Percentiles rank a stretch among this genome's conserved stretches.
These are phyloP conservation scores for Morone chrysops DNA, from an alignment of 2,113 vertebrate species.

Conservation along the genomic window DNA sequence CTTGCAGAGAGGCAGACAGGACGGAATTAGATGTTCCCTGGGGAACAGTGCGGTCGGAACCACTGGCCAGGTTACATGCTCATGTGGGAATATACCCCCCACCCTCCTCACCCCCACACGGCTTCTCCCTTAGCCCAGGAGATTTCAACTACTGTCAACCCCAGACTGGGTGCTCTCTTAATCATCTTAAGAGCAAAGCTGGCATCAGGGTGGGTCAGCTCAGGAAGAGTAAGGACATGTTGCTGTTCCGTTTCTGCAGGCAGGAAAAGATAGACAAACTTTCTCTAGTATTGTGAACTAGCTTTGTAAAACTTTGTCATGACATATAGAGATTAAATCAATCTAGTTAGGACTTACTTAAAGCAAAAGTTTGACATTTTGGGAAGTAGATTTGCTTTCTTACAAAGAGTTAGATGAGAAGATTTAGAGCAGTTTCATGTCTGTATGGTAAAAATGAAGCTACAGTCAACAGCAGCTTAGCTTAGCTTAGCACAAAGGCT, in stretches of 20 bases:
- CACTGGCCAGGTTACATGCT: conserved; percentile 70
- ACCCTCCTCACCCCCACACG: conserved; percentile 16
- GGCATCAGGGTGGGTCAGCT: conserved; percentile 62
- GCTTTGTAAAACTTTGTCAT: not conserved
- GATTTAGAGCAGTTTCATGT: not conserved
- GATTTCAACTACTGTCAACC: conserved; percentile 75
- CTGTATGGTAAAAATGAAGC: not conserved
- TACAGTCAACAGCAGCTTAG: not conserved
- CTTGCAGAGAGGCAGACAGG: conserved; percentile 65
- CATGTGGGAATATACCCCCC: conserved; percentile 69
- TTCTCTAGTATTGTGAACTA: not conserved
- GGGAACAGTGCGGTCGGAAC: conserved; percentile 67
- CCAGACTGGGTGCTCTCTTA: conserved; percentile 71
- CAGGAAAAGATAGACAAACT: not conserved
- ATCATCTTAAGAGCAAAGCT: conserved; percentile 80
- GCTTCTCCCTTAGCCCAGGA: conserved; percentile 62
- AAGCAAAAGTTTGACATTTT: not conserved
- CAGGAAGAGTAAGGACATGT: conserved; percentile 48
- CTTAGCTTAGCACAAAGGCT: not conserved
- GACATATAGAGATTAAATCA: not conserved
- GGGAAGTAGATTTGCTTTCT: not conserved
- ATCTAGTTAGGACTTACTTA: too few species aligned
- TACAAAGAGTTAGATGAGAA: not conserved
- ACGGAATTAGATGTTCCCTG: conserved; percentile 63
- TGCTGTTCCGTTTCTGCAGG: conserved; percentile 44